phyloP scores from a whole-genome alignment of 2,888 invertebrate genomes.

The Epinotia brunnichana region DNA sequence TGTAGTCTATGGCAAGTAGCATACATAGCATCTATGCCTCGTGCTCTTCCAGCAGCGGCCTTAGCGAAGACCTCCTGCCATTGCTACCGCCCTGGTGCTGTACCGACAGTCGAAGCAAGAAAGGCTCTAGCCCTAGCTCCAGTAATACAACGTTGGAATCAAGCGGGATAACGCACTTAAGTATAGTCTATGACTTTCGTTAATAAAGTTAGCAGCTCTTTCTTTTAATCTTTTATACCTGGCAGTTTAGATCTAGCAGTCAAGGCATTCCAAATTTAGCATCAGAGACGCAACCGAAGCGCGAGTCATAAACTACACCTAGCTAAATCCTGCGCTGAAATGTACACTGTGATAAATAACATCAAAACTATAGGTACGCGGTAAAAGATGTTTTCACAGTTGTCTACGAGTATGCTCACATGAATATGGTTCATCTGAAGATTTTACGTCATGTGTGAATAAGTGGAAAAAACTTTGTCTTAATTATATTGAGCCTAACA shows the following conservation, averaged over 20 bases:
- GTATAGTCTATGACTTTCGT: no score
- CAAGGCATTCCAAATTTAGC: no score
- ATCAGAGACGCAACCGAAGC: not conserved
- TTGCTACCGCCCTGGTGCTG: not conserved
- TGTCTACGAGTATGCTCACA: conserved; percentile 1
- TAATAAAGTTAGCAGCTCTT: no score
- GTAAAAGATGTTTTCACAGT: not conserved
- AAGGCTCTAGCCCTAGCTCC: not conserved
- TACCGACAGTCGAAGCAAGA: not conserved
- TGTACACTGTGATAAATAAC: conserved; percentile 20
- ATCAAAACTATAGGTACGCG: not conserved
- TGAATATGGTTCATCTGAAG: not conserved
- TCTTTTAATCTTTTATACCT: no score
- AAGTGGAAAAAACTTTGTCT: not conserved
- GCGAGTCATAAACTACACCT: not conserved
- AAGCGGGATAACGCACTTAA: no score
- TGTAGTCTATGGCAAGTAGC: conserved; percentile 6
- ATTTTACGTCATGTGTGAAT: not conserved
- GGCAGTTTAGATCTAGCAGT: no score
- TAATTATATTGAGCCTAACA: conserved; percentile 2
- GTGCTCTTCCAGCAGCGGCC: conserved; percentile 55
- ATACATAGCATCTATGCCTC: conserved; percentile 51
- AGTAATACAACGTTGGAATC: not conserved
- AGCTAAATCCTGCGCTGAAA: not conserved
- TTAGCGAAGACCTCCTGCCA: not conserved